A percentile compares a stretch with the other conserved stretches of the same genome.
These are phyloP conservation scores for Rallus crepitans DNA, from an alignment of 2,797 vertebrate genomes.

Conservation along the genomic window DNA sequence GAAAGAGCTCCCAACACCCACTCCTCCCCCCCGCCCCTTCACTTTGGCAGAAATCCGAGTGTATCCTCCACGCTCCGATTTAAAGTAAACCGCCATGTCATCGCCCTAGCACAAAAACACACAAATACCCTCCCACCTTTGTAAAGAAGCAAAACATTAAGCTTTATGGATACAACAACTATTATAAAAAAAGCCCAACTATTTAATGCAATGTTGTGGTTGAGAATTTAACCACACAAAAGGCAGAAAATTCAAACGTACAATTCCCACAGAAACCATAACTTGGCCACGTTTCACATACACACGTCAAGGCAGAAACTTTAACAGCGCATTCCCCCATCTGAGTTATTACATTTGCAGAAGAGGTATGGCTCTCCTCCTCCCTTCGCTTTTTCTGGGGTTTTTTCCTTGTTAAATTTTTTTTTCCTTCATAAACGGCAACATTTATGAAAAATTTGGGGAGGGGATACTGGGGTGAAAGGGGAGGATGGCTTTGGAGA, in stretches of 20 bases:
- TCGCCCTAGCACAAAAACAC: slow-evolving; percentile 29
- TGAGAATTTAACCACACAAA: slow-evolving; percentile 56
- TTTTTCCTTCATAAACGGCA: not conserved
- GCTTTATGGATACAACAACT: slow-evolving; percentile 57
- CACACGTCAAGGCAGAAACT: slow-evolving; percentile 41
- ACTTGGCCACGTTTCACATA: slow-evolving; percentile 61
- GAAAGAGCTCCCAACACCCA: not conserved
- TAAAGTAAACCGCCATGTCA: slow-evolving; percentile 58
- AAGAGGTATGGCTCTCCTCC: slow-evolving; percentile 13
- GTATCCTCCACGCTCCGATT: not conserved
- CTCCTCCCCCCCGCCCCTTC: not conserved
- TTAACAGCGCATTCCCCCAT: not conserved
- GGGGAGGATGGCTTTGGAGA: not conserved
- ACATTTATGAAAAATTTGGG: not conserved
- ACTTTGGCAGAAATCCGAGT: slow-evolving; percentile 39
- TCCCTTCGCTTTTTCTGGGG: not conserved
- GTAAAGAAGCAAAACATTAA: slow-evolving; percentile 53
- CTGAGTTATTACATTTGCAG: slow-evolving; percentile 26
- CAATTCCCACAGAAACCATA: slow-evolving; percentile 70
- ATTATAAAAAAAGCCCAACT: not conserved
- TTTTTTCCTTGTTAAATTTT: not conserved
- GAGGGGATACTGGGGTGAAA: not conserved
- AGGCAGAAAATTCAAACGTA: slow-evolving; percentile 64
- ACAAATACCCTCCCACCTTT: slow-evolving; percentile 56
- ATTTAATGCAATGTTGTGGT: slow-evolving; percentile 65